Evolutionary conservation across 2,113 vertebrate genomes (phyloP), one percentile per base, ranked within the genome.

Genomic region (Ranitomeya variabilis): DNA sequence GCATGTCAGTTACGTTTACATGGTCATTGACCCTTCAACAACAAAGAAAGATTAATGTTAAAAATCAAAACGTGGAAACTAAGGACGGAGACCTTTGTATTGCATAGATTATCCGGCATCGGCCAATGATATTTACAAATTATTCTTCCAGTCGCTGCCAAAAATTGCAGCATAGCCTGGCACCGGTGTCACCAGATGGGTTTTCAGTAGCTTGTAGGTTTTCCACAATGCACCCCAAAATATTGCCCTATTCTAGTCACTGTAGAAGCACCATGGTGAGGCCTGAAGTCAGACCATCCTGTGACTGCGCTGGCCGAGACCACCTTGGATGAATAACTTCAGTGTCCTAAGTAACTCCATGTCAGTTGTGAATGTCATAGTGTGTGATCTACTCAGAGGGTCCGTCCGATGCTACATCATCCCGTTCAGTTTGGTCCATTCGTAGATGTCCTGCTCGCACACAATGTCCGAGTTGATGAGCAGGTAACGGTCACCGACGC

Each of bases 391-490:
- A 19, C 2, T 54, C 14, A 16, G 21, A 67, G 23, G 4, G 78
- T 80, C 13, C 15, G 14, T 21, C 45, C n/a, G 81, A 26, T 64
- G 4, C 93, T 96, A 96, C 90, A 96, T 95, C 95, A 96, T 97
- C n/a, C 95, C 97, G 0, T 97, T 99, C 88, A 97, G 95, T 93
- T 99, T 99, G 93, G 97, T 99, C 98, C 98, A 99, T 95, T 99
- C 97, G 0, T 97, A 99, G 94, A 99, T 99, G 95, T 99, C 98
- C 94, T 99, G 98, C 91, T 99, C 98, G 0, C 98, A 99, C 80
- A 99, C 98, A 91, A 99, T 99, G 95, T 99, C 98, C 0, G 98
- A 98, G 95, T 99, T 99, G 96, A 99, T 97, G 92, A 99, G 98
- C 89, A 99, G 95, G 92, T 99, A 99, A 80, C 98, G 97, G 94